Evolutionary conservation across 2,888 invertebrate genomes (phyloP).

Genomic region (Stratiomys singularior): DNA sequence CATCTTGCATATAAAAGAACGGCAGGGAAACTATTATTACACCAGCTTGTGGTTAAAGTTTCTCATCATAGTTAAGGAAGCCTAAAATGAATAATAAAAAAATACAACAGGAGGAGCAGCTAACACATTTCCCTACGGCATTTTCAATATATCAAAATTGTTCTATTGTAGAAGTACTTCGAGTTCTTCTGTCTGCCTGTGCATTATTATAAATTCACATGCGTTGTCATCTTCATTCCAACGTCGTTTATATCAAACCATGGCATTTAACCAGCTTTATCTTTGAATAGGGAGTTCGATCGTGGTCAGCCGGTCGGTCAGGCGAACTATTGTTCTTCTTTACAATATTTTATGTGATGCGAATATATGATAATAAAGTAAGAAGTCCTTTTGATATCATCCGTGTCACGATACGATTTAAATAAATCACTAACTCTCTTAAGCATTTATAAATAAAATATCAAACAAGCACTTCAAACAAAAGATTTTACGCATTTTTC

Average conservation of each 20-base stretch:
- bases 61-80: slow-evolving; percentile 45
- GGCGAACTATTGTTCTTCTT: slow-evolving; percentile 25
- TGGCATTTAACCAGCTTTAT: neutral
- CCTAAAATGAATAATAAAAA: slow-evolving; percentile 2
- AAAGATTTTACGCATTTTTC: slow-evolving; percentile 42
- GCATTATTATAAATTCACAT: neutral
- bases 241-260: neutral
- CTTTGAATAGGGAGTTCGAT: neutral
- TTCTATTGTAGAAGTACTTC: slow-evolving; percentile 25
- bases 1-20: slow-evolving; percentile 15
- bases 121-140: slow-evolving; percentile 16
- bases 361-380: slow-evolving; percentile 35
- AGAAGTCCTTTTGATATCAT: slow-evolving; percentile 26
- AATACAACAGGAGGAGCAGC: neutral
- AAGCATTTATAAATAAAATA: slow-evolving; percentile 50
- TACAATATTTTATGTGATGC: neutral
- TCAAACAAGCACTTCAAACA: slow-evolving; percentile 46
- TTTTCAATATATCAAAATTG: slow-evolving; percentile 41
- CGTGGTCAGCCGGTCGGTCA: slow-evolving; percentile 33
- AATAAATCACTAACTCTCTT: slow-evolving; percentile 51
- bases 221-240: neutral
- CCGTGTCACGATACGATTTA: slow-evolving; percentile 44
- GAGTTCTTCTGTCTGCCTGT: neutral
- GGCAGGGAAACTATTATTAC: slow-evolving; percentile 47
- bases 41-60: slow-evolving; percentile 51